Conservation (phyloP, 2,113 vertebrate species). For the Pipra filicauda region DNA sequence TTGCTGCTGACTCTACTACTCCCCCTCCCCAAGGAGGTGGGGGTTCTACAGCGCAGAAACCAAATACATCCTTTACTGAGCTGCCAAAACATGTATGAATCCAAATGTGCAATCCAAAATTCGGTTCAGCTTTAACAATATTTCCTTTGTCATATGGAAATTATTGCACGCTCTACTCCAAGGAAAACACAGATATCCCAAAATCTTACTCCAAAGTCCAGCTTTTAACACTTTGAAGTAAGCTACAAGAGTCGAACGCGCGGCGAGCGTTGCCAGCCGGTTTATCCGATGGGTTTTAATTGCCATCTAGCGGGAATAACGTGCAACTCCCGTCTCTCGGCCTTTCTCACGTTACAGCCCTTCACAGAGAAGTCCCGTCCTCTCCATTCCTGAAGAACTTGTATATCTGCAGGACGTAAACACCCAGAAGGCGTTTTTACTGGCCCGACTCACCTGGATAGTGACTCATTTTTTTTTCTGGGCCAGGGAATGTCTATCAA, state of each 20-base stretch:
- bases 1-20: constrained; percentile 44
- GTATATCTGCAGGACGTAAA: neutral
- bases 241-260: neutral
- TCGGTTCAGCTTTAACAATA: neutral
- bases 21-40: constrained; percentile 48
- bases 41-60: constrained; percentile 33
- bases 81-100: constrained; percentile 8
- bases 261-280: rapidly evolving
- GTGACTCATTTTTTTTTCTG: neutral
- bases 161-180: constrained; percentile 9
- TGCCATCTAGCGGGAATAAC: constrained; percentile 48
- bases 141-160: constrained; percentile 41
- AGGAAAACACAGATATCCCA: constrained; percentile 31
- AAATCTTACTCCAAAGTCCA: neutral
- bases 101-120: constrained; percentile 24
- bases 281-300: neutral
- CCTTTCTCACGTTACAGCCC: neutral
- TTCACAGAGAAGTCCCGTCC: neutral
- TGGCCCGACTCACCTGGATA: neutral
- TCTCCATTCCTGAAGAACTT: neutral
- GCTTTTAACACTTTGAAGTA: neutral
- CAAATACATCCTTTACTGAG: constrained; percentile 13
- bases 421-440: neutral
- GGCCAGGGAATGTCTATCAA: neutral
- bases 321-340: neutral